Evolutionary conservation across 2,888 invertebrate genomes (phyloP).

Genomic region (Charanyca ferruginea): DNA sequence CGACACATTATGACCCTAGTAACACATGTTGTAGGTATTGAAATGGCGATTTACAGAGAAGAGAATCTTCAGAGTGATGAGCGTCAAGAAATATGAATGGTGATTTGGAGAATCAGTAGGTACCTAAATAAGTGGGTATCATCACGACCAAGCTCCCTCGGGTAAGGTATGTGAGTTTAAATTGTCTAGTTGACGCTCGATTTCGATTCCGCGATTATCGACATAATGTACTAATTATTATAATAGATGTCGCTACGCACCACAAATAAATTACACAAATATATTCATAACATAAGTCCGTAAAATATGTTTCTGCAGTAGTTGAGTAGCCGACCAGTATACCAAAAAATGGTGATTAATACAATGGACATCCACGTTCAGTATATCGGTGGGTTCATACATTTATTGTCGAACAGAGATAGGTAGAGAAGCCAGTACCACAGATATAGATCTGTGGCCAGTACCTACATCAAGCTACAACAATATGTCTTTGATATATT

Average conservation of each 20-base stretch:
- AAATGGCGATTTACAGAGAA: neutral
- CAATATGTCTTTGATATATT: too few relatives aligned
- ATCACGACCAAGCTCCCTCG: conserved; percentile 4
- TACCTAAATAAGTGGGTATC: neutral
- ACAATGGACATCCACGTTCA: too few relatives aligned
- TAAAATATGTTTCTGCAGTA: too few relatives aligned
- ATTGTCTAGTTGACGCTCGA: too few relatives aligned
- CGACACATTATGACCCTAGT: neutral
- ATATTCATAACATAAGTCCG: neutral
- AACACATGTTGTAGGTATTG: conserved; percentile 12
- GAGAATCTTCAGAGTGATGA: neutral
- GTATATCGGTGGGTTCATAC: too few relatives aligned
- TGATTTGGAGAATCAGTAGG: too few relatives aligned
- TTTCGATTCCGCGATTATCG: neutral
- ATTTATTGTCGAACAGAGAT: too few relatives aligned
- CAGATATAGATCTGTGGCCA: too few relatives aligned
- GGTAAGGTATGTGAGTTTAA: conserved; percentile 3
- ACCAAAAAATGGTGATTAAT: too few relatives aligned
- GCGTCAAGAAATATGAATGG: neutral
- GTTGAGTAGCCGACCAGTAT: too few relatives aligned
- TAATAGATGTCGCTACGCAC: conserved; percentile 43
- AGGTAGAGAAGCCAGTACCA: too few relatives aligned
- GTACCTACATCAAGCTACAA: too few relatives aligned
- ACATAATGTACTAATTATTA: neutral
- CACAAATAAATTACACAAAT: neutral